Conservation (phyloP, 2,888 invertebrate genomes). For the Allacma fusca region DNA sequence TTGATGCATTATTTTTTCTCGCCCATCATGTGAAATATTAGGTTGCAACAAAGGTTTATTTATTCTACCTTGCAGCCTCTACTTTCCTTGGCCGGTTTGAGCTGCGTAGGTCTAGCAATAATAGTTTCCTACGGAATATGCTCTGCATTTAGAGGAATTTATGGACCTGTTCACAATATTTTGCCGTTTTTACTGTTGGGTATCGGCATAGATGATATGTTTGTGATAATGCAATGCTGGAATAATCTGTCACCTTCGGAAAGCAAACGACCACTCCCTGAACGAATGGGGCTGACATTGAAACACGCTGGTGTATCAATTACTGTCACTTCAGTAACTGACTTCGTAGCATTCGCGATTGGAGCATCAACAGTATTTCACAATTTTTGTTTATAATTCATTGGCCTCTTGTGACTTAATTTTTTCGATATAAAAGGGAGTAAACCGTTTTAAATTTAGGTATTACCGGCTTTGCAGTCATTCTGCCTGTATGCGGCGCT, state of each 20-base stretch:
- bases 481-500: slow-evolving; percentile 83
- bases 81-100: slow-evolving; percentile 74
- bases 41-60: no score
- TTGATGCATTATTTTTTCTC: no score
- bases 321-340: slow-evolving; percentile 76
- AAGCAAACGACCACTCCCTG: slow-evolving; percentile 66
- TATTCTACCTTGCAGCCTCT: slow-evolving; percentile 67
- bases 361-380: slow-evolving; percentile 59
- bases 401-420: no score
- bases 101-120: slow-evolving; percentile 78
- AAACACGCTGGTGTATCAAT: slow-evolving; percentile 85
- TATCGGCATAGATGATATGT: slow-evolving; percentile 82
- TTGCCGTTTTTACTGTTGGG: slow-evolving; percentile 83
- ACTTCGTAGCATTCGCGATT: slow-evolving; percentile 60
- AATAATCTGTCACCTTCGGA: slow-evolving; percentile 66
- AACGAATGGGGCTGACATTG: slow-evolving; percentile 75
- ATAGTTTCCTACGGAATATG: slow-evolving; percentile 76
- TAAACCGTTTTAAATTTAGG: slow-evolving; percentile 66
- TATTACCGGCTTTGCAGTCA: slow-evolving; percentile 80
- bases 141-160: slow-evolving; percentile 75
- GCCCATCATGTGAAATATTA: no score
- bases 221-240: slow-evolving; percentile 83
- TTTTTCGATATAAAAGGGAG: no score
- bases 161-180: slow-evolving; percentile 83
- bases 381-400: no score